These are phyloP conservation scores for Gadus macrocephalus DNA, from an alignment of 2,113 vertebrate genomes.

Conservation along the genomic window DNA sequence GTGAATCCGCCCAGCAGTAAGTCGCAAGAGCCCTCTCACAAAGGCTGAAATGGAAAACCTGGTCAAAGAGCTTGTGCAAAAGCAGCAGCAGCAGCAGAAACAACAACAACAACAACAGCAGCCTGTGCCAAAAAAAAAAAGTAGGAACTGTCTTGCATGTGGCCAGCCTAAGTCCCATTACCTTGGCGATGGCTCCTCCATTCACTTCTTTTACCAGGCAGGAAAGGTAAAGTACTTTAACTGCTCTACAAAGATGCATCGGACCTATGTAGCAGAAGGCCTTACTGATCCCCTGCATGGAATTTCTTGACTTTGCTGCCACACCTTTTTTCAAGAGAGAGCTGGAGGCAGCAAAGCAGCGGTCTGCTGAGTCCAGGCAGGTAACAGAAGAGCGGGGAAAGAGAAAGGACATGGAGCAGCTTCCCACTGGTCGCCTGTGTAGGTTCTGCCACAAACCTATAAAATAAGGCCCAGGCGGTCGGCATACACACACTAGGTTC, in stretches of 20 bases:
- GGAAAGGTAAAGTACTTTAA: constrained; percentile 14
- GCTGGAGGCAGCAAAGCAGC: not conserved
- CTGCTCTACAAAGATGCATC: constrained; percentile 9
- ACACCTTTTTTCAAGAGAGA: constrained; percentile 16
- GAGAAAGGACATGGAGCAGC: too few species aligned
- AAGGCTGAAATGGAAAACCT: constrained; percentile 2
- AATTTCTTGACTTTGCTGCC: constrained; percentile 8
- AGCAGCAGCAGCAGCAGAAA: not conserved
- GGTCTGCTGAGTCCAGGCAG: not conserved
- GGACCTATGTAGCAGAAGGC: constrained; percentile 12
- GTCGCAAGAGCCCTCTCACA: not conserved
- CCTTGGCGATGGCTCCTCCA: constrained; percentile 13
- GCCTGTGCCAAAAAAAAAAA: too few species aligned
- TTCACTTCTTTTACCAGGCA: constrained; percentile 20
- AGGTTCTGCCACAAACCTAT: too few species aligned
- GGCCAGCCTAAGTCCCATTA: constrained; percentile 22
- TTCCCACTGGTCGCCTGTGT: too few species aligned
- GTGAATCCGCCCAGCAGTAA: not conserved
- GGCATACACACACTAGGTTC: constrained; percentile 5
- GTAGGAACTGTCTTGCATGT: constrained; percentile 7
- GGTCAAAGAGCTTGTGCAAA: constrained; percentile 11
- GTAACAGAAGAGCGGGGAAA: too few species aligned
- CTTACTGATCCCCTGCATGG: constrained; percentile 11
- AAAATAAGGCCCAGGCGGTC: not conserved
- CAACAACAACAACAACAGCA: too few species aligned